Conservation (phyloP, 1,140 invertebrate species). For the Diabrotica undecimpunctata region DNA sequence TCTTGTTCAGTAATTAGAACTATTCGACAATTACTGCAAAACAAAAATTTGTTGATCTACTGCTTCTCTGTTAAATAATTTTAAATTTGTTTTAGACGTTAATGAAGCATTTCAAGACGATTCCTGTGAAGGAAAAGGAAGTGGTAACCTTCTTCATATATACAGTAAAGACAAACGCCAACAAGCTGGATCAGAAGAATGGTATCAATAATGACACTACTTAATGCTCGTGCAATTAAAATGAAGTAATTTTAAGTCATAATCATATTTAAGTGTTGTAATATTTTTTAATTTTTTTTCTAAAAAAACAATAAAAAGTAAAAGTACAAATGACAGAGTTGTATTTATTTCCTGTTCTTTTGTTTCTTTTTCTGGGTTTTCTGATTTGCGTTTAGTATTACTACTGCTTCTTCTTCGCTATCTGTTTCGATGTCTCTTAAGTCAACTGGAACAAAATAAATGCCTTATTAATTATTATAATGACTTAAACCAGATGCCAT, state of each 20-base stretch:
- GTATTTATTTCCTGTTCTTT: conserved; percentile 12
- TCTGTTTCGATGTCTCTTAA: conserved; percentile 24
- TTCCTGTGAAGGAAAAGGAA: conserved; percentile 92
- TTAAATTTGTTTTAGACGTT: conserved; percentile 66
- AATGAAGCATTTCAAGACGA: conserved; percentile 91
- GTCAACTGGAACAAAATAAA: conserved; percentile 26
- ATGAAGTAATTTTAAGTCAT: conserved; percentile 19
- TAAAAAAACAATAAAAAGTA: conserved; percentile 9
- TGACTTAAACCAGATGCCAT: neutral
- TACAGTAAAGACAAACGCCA: conserved; percentile 91
- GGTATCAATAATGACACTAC: conserved; percentile 63
- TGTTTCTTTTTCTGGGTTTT: conserved; percentile 33
- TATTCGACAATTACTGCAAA: too few species aligned
- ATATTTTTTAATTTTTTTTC: conserved; percentile 22
- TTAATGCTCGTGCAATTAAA: conserved; percentile 32
- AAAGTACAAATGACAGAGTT: neutral
- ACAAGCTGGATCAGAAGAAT: conserved; percentile 88
- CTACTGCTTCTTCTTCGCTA: conserved; percentile 44
- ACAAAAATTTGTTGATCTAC: too few species aligned
- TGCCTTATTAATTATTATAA: conserved; percentile 4
- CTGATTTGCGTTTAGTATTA: conserved; percentile 35
- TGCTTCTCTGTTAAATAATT: neutral
- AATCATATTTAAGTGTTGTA: conserved; percentile 8
- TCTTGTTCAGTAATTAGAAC: too few species aligned
- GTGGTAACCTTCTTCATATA: conserved; percentile 95